A percentile compares a stretch with the other conserved stretches of the same genome.
These are phyloP conservation scores for Xestobium rufovillosum DNA, from an alignment of 2,888 invertebrate species.

Conservation along the genomic window DNA sequence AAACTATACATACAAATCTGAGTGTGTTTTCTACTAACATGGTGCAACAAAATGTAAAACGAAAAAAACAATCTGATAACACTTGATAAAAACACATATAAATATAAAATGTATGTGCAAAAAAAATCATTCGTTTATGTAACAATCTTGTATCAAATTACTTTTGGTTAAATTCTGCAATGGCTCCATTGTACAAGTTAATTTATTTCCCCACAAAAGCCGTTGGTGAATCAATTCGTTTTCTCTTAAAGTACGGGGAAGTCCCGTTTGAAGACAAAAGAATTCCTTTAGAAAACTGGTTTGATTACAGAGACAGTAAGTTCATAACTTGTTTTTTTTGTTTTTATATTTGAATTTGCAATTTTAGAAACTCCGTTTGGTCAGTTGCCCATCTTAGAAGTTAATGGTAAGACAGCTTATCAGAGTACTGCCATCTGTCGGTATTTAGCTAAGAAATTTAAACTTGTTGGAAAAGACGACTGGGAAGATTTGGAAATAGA, in stretches of 20 bases:
- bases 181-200: too few relatives aligned
- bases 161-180: too few relatives aligned
- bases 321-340: conserved; percentile 3
- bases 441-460: conserved; percentile 53
- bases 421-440: conserved; percentile 54
- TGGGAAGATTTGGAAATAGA: conserved; percentile 55
- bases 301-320: too few relatives aligned
- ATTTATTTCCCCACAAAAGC: too few relatives aligned
- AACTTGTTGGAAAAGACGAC: conserved; percentile 46
- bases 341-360: background rate
- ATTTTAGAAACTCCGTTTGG: conserved; percentile 52
- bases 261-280: conserved; percentile 16
- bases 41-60: too few relatives aligned
- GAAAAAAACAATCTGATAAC: too few relatives aligned
- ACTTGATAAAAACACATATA: too few relatives aligned
- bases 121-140: too few relatives aligned
- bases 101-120: too few relatives aligned
- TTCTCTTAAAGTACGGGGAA: conserved; percentile 14
- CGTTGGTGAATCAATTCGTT: conserved; percentile 18
- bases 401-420: conserved; percentile 53
- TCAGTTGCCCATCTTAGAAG: conserved; percentile 53
- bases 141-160: too few relatives aligned
- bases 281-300: conserved; percentile 2
- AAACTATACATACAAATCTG: too few relatives aligned
- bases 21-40: too few relatives aligned